A percentile compares a stretch with the other conserved stretches of the same genome.
Evolutionary conservation across 2,797 vertebrate species (phyloP).

Genomic region (Paguma larvata): DNA sequence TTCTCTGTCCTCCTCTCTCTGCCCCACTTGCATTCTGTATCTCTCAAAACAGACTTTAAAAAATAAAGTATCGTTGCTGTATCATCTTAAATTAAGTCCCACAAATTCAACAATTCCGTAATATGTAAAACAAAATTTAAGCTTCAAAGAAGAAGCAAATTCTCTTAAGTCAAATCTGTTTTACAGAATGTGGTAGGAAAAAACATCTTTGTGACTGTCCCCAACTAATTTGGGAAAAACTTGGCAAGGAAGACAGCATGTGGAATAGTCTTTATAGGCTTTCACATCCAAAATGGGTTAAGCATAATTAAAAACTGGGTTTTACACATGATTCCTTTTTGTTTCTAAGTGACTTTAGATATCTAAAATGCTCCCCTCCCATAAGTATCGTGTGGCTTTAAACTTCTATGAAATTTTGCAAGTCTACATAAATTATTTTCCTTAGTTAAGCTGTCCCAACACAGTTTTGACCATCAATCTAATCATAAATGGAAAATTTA

Average conservation of each 20-base stretch:
- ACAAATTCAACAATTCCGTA: constrained; percentile 16
- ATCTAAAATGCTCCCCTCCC: background rate
- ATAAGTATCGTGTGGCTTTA: constrained; percentile 22
- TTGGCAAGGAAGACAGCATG: constrained; percentile 11
- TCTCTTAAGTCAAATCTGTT: constrained; percentile 29
- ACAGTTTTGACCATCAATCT: constrained; percentile 41
- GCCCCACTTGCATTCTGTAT: no score
- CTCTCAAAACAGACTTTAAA: no score
- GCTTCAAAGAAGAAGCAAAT: background rate
- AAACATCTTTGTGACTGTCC: background rate
- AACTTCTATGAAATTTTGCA: constrained; percentile 49
- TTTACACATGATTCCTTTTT: constrained; percentile 9
- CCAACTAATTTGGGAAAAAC: constrained; percentile 39
- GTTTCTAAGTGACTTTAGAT: constrained; percentile 11
- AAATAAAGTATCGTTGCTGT: background rate
- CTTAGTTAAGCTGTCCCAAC: background rate
- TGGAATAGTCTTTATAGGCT: constrained; percentile 9
- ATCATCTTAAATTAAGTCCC: constrained; percentile 9
- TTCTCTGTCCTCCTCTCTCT: no score
- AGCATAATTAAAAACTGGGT: background rate
- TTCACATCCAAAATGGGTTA: constrained; percentile 42
- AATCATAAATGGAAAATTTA: background rate
- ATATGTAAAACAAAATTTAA: constrained; percentile 50
- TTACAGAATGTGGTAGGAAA: background rate
- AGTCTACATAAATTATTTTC: constrained; percentile 21